Evolutionary conservation across 2,113 vertebrate species (phyloP).

Genomic region (Carlito syrichta): DNA sequence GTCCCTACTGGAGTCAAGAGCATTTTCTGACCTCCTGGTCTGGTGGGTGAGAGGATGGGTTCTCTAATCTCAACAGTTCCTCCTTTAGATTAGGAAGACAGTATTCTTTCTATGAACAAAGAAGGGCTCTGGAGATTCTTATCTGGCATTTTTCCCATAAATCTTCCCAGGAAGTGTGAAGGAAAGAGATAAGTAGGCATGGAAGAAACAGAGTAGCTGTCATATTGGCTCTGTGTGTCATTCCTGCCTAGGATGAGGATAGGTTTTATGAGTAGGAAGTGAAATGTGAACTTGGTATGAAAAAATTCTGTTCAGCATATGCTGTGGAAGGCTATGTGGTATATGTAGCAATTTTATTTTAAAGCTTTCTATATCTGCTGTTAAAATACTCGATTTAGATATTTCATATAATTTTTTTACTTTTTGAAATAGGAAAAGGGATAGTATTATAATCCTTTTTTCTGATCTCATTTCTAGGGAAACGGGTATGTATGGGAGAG

Average conservation of each 20-base stretch:
- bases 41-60: background rate
- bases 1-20: background rate
- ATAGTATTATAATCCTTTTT: background rate
- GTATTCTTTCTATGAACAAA: background rate
- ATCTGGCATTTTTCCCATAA: background rate
- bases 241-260: background rate
- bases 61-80: background rate
- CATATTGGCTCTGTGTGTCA: background rate
- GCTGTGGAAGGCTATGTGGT: background rate
- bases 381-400: background rate
- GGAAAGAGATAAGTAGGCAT: background rate
- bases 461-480: conserved; percentile 83
- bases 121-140: background rate
- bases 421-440: background rate
- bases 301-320: background rate
- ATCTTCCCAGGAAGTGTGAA: background rate
- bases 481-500: conserved; percentile 96
- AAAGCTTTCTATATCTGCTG: background rate
- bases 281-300: background rate
- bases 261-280: background rate
- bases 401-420: background rate
- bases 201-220: background rate
- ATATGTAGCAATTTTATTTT: background rate
- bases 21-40: background rate
- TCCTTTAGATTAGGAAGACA: background rate